Conservation (phyloP, 1,140 invertebrate genomes). For the Megalopta genalis region DNA sequence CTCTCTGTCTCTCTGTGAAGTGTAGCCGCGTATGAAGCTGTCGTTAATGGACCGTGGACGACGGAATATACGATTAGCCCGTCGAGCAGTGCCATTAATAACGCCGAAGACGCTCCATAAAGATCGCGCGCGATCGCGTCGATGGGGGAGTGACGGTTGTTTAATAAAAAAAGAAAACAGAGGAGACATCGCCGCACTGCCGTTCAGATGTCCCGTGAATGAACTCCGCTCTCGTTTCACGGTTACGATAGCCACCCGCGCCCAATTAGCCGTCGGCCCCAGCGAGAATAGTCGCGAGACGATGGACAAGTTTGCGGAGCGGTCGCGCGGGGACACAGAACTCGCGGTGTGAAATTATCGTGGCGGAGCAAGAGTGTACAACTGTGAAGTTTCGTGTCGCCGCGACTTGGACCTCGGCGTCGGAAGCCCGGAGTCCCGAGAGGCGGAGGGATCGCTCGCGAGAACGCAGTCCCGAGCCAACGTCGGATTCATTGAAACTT, state of each 20-base stretch:
- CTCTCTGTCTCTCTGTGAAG: conserved; percentile 24
- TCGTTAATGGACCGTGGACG: conserved; percentile 55
- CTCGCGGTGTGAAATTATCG: conserved; percentile 8
- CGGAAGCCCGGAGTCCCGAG: conserved; percentile 10
- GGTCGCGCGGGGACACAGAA: neutral
- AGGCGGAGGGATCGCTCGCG: conserved; percentile 20
- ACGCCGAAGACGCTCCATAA: conserved; percentile 33
- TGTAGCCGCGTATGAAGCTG: conserved; percentile 50
- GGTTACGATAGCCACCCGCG: no score
- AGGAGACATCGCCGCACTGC: conserved; percentile 6
- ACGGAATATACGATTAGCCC: conserved; percentile 47
- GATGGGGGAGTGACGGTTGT: neutral
- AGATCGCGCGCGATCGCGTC: conserved; percentile 32
- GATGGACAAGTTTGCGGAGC: neutral
- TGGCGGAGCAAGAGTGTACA: neutral
- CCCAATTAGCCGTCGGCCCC: no score
- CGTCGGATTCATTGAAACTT: conserved; percentile 55
- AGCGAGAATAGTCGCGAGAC: no score
- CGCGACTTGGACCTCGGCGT: neutral
- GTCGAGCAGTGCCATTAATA: conserved; percentile 61
- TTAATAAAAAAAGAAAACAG: conserved; percentile 29
- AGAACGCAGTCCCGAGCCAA: conserved; percentile 19
- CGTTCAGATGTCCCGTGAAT: conserved; percentile 23
- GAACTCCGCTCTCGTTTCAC: neutral
- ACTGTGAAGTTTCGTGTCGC: conserved; percentile 24